Conservation (phyloP, 35 echinoderm and acorn worm species). For the Diadema setosum region DNA sequence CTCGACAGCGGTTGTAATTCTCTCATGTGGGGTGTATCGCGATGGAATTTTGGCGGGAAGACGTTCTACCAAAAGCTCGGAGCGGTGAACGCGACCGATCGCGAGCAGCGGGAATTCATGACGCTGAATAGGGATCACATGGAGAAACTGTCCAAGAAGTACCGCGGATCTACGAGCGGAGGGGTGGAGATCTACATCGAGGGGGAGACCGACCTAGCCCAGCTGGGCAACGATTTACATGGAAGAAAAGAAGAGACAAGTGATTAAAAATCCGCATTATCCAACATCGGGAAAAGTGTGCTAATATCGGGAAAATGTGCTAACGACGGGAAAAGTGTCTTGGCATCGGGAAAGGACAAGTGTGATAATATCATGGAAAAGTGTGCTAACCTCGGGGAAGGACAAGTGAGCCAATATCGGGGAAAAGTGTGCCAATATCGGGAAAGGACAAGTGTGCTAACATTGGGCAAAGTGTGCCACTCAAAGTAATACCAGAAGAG, state of each 20-base stretch:
- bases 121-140: neutral
- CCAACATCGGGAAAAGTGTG: too few relatives aligned
- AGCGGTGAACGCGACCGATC: neutral
- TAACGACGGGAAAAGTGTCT: neutral
- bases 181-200: neutral
- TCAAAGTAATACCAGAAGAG: too few relatives aligned
- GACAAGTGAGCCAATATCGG: too few relatives aligned
- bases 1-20: neutral
- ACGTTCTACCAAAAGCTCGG: neutral
- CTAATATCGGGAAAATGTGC: too few relatives aligned
- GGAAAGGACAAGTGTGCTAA: too few relatives aligned
- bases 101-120: slow-evolving; percentile 6
- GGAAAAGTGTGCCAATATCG: too few relatives aligned
- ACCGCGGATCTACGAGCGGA: neutral
- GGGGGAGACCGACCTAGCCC: too few relatives aligned
- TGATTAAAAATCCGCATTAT: too few relatives aligned
- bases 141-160: neutral
- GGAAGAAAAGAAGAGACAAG: too few relatives aligned
- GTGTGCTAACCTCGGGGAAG: too few relatives aligned
- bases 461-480: too few relatives aligned
- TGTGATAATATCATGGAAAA: neutral
- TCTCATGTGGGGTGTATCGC: neutral
- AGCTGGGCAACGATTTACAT: too few relatives aligned
- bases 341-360: neutral
- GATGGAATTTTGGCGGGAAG: neutral